Evolutionary conservation across 2,888 invertebrate genomes (phyloP), one percentile per base, ranked within the genome.

Genomic region (Temnothorax unifasciatus): DNA sequence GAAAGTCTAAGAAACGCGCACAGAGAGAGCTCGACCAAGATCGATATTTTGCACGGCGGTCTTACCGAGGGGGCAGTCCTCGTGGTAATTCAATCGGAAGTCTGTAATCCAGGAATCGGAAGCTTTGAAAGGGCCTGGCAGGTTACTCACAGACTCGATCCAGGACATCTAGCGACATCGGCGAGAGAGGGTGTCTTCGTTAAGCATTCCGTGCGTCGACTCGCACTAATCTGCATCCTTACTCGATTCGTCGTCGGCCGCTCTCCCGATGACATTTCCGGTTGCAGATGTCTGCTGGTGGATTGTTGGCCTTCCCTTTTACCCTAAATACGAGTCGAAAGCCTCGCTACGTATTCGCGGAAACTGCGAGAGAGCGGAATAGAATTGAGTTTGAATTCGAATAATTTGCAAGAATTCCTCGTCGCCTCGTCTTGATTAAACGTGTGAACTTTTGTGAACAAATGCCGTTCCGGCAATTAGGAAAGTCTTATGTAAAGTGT

Each of bases 11-110:
- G 87, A 87, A 84, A 77, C 64, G 83, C 13, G 25, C 81, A 75
- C 64, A 47, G 50, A 13, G 50, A 13, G 41, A 71, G 66, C 54
- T 57, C 50, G 38, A 25, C n/a, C 6, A 38, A 76, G 86, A 84
- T 90, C 90, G 86, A 90, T 90, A 88, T 73, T 66, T 89, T 69
- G 64, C 84, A 69, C 84, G 63, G 41, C 38, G 50, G 52, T 59
- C 74, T 84, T 71, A 57, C 41, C 73, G 64, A 73, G 21, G 69
- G 79, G 68, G 74, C 76, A 74, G 44, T 38, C 5, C 83, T 44
- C 29, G 81, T 71, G 86, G 86, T 93, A 91, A 93, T 92, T 93
- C 91, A 91, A 93, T 92, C 91, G 91, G 89, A 91, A 92, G 88
- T 86, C 86, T 91, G 89, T 90, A 92, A 91, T 93, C 90, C 86